phyloP scores from a whole-genome alignment of 2,797 vertebrate species.

The Tenualosa ilisha region DNA sequence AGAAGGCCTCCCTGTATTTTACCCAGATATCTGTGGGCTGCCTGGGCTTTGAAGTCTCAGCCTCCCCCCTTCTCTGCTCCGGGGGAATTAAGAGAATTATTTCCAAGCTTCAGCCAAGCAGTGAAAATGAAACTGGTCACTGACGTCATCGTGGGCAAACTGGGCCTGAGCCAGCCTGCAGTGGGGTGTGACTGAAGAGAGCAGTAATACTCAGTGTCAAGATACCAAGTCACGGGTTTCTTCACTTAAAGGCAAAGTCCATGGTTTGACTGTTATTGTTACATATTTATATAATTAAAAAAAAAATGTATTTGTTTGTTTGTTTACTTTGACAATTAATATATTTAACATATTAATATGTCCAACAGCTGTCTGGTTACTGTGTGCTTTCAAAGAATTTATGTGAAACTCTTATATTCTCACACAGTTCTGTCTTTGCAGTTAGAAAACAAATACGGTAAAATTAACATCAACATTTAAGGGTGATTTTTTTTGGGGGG shows the following conservation, averaged over 20 bases:
- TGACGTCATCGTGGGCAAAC: background rate
- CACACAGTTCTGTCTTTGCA: background rate
- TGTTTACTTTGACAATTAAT: background rate
- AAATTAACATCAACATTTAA: too few species aligned
- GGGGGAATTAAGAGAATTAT: conserved; percentile 22
- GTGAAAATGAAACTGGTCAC: conserved; percentile 12
- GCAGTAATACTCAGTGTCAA: background rate
- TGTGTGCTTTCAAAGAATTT: background rate
- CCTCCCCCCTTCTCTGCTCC: background rate
- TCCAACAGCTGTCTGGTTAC: background rate
- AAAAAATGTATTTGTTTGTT: too few species aligned
- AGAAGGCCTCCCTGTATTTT: background rate
- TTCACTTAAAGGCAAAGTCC: background rate
- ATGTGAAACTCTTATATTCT: background rate
- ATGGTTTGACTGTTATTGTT: background rate
- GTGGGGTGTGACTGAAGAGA: conserved; percentile 16
- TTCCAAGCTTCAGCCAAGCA: conserved; percentile 14
- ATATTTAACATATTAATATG: too few species aligned
- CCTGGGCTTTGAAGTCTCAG: background rate
- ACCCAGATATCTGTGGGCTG: background rate
- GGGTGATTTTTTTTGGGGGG: too few species aligned
- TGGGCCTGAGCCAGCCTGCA: background rate
- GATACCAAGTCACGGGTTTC: background rate
- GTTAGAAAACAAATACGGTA: background rate
- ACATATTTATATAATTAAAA: background rate